Base-by-base conservation (phyloP, 2,113 vertebrate species). In the Mastomys natalensis region DNA sequence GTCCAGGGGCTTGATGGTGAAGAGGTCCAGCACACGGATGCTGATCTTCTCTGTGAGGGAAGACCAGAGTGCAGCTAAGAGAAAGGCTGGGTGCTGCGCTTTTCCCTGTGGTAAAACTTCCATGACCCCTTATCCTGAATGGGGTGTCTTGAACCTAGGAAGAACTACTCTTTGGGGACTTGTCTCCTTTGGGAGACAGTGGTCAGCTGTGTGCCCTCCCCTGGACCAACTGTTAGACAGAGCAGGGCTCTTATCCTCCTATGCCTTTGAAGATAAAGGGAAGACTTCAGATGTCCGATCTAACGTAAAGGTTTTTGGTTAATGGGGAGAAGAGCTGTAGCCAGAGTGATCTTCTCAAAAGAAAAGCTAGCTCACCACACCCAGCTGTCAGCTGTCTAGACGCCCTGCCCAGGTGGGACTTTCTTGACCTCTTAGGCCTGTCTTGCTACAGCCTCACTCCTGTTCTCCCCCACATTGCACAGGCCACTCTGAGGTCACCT, bases 1-100 rank as follows among this genome's bases (percentile, higher is more conserved):
- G 97, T 99, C 99, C 99, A 99, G 98, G 4, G 99, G 99, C 98
- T 99, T 99, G 98, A 99, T 98, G 93, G 99, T 99, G 97, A 99
- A 99, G 37, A 98, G 99, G 97, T 99, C 99, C 87, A 99, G 98
- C 81, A 99, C 98, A 51, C 99, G 98, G 94, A 99, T 98, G 58
- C 77, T 98, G 97, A 99, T 99, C 97, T 99, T 99, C 72, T 99
- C 99, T 99, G 98, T 5, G 97, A 96, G 88, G 93, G 82, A n/a
- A 93, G 40, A 98, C 2, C 53, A 15, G 74, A 13, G 2, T 0
- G 0, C 4, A 13, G 88, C 45, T 95, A 34, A 93, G 40, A 40
- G 26, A 26, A 5, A 60, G 40, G 26, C 80, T 9, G 19, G 68
- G 34, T 1, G 1, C 31, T 16, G 24, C 34, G 64, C 70, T 37